Evolutionary conservation across 2,888 invertebrate genomes (phyloP), one percentile per base, ranked within the genome.

Genomic region (Octodonta nipae): DNA sequence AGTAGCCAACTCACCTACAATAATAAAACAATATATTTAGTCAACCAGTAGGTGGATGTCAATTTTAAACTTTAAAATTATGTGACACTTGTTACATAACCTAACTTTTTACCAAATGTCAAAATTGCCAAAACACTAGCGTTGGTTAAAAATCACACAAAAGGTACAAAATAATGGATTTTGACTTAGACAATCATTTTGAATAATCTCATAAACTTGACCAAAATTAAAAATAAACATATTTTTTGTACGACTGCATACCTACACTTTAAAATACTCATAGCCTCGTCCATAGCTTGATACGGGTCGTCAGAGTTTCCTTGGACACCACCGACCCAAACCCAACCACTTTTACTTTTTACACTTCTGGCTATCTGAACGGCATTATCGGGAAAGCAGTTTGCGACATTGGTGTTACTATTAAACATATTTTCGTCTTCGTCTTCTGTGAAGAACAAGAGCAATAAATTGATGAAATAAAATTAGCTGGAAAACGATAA

Each of bases 191-290:
- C n/a, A n/a, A n/a, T n/a, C n/a, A n/a, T n/a, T n/a, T n/a, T n/a
- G n/a, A n/a, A n/a, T n/a, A n/a, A n/a, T n/a, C n/a, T n/a, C n/a
- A n/a, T n/a, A n/a, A n/a, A n/a, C n/a, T n/a, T n/a, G n/a, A n/a
- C n/a, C n/a, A n/a, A n/a, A n/a, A n/a, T n/a, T n/a, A n/a, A n/a
- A n/a, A n/a, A n/a, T n/a, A n/a, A n/a, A n/a, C n/a, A n/a, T n/a
- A n/a, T n/a, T n/a, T n/a, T n/a, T n/a, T n/a, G n/a, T n/a, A 33
- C 39, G 28, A 43, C 42, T 50, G 56, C 60, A 60, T 75, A 77
- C 77, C 75, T 77, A 80, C 80, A 78, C 70, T 75, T 75, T 67
- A 87, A 71, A 68, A 77, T 78, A 47, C 73, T 70, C 66, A 86
- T 66, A 28, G 84, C 84, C 46, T 73, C 68, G 43, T 69, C 67